Base-by-base conservation (phyloP, 2,113 vertebrate genomes). In the Bujurquina vittata region DNA sequence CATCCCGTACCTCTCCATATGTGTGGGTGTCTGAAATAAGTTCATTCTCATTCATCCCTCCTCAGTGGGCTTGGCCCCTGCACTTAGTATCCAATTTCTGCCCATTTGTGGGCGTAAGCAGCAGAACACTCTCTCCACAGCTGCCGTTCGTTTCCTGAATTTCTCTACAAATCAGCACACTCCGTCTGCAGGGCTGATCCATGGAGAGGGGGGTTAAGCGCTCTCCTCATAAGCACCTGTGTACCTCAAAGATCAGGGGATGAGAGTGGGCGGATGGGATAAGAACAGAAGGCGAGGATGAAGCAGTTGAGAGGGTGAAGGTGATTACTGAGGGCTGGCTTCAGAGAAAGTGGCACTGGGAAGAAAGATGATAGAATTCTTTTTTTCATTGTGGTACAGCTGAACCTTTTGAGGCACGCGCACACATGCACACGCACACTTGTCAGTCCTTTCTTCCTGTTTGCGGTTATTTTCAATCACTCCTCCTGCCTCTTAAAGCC, bases 251-350 rank as follows among this genome's bases (percentile, higher is more conserved):
- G 88, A 84, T 84, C 49, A 63, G 80, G 81, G 78, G 57, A 65
- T 37, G 82, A 60, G 84, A 67, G 87, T 82, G 84, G 89, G 86
- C 5, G 80, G 83, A 65, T n/a, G 77, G 65, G 82, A 79, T 40
- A 59, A 63, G 85, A 86, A 62, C 82, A 20, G 75, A 73, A 84
- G 57, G 79, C 9, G 40, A 80, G 80, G 84, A 87, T 63, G 89
- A 84, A 69, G 85, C 84, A 12, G 74, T 49, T 20, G 89, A 87
- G 88, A 86, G 61, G 85, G 84, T 86, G 83, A 83, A 87, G 89
- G 85, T 88, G 85, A 90, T 92, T 89, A 88, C 85, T 37, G 76
- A 79, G 87, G 75, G 81, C 72, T 35, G 5, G 62, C 69, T 88
- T 75, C 55, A 89, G 62, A 76, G 74, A 52, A 84, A 88, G 83